These are phyloP conservation scores for Dasysyrphus albostriatus DNA, from an alignment of 2,888 invertebrate species.

Conservation along the genomic window DNA sequence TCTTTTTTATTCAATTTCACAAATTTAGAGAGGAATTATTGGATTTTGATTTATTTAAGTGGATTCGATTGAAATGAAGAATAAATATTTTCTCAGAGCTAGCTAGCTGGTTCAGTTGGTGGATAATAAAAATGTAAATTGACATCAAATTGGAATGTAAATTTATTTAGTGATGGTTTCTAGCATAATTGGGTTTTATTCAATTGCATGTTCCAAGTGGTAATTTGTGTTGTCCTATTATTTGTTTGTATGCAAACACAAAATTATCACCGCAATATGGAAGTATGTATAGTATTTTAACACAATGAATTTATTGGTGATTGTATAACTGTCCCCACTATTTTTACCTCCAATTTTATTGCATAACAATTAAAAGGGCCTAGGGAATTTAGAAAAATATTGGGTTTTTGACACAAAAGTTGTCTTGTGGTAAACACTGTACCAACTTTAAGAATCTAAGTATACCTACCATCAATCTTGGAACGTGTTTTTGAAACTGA, in stretches of 20 bases:
- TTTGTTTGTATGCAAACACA: background rate
- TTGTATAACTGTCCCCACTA: background rate
- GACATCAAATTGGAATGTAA: conserved; percentile 12
- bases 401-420: no score
- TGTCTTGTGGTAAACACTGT: no score
- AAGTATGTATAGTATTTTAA: conserved; percentile 5
- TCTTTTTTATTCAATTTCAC: conserved; percentile 10
- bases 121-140: conserved; percentile 27
- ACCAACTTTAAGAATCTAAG: no score
- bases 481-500: no score
- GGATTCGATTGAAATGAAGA: conserved; percentile 31
- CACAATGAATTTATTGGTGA: background rate
- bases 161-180: conserved; percentile 22
- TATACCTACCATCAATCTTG: no score
- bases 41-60: conserved; percentile 48
- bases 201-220: conserved; percentile 32
- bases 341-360: background rate
- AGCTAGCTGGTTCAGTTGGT: background rate
- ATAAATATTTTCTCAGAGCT: conserved; percentile 14
- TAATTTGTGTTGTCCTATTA: conserved; percentile 35
- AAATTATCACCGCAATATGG: background rate
- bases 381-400: no score
- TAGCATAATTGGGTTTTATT: conserved; percentile 49
- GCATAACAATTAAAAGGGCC: background rate
- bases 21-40: conserved; percentile 17